A percentile compares a stretch with the other conserved stretches of the same genome.
Evolutionary conservation across 2,113 vertebrate genomes (phyloP).

Genomic region (Smithornis capensis): DNA sequence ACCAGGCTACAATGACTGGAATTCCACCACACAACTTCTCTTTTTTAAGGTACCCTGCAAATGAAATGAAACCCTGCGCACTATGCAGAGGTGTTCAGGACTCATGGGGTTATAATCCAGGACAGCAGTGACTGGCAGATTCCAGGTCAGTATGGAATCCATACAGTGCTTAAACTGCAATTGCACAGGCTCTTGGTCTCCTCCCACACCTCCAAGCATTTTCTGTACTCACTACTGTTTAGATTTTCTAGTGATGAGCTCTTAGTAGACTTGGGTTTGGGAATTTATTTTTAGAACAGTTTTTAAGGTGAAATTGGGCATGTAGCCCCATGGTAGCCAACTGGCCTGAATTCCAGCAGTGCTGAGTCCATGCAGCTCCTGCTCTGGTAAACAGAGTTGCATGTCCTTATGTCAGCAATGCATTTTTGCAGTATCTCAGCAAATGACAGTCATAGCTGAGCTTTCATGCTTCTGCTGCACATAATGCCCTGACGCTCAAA

Average conservation of each 20-base stretch:
- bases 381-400: conserved; percentile 8
- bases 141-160: neutral
- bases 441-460: conserved; percentile 31
- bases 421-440: conserved; percentile 44
- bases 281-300: neutral
- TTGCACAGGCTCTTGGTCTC: neutral
- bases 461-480: neutral
- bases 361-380: neutral
- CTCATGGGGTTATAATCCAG: neutral
- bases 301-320: neutral
- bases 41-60: neutral
- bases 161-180: neutral
- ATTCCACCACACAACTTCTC: neutral
- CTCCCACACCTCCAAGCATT: neutral
- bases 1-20: neutral
- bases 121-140: neutral
- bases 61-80: neutral
- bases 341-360: neutral
- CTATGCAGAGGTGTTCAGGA: neutral
- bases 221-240: neutral
- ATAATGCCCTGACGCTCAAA: neutral
- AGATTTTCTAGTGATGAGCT: neutral
- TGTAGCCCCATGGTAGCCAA: neutral
- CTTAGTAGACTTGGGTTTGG: neutral
- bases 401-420: conserved; percentile 16